Evolutionary conservation across 1,140 invertebrate species (phyloP).

Genomic region (Dinoponera quadriceps): DNA sequence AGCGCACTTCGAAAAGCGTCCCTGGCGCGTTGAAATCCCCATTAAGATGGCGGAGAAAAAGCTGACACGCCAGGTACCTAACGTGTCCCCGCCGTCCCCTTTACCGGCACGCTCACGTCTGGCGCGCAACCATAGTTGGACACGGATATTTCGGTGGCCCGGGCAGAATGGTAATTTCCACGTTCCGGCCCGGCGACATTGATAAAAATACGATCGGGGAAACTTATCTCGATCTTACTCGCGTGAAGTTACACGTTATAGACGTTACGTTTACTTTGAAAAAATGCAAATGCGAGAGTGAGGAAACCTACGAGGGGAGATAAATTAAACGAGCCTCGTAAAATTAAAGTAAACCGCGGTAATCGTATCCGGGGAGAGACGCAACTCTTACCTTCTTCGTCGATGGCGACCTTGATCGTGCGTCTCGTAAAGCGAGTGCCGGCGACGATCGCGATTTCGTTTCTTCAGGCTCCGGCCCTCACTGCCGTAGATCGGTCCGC

Average conservation of each 20-base stretch:
- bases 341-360: neutral
- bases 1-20: conserved; percentile 43
- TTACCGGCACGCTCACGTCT: neutral
- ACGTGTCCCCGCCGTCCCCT: neutral
- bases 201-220: conserved; percentile 2
- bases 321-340: neutral
- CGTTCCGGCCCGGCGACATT: neutral
- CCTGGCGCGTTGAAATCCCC: conserved; percentile 25
- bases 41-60: conserved; percentile 43
- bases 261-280: conserved; percentile 8
- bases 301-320: too few relatives aligned
- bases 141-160: neutral
- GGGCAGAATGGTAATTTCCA: neutral
- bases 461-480: conserved; percentile 79
- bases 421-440: conserved; percentile 81
- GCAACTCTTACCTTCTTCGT: conserved; percentile 78
- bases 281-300: neutral
- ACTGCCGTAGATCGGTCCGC: conserved; percentile 78
- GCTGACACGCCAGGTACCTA: neutral
- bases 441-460: conserved; percentile 79
- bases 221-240: conserved; percentile 21
- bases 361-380: neutral
- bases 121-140: neutral
- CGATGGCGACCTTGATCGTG: conserved; percentile 74
- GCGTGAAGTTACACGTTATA: neutral